A percentile compares a stretch with the other conserved stretches of the same genome.
phyloP scores from a whole-genome alignment of 2,797 vertebrate species.

The Rhabdophis nuchalis region DNA sequence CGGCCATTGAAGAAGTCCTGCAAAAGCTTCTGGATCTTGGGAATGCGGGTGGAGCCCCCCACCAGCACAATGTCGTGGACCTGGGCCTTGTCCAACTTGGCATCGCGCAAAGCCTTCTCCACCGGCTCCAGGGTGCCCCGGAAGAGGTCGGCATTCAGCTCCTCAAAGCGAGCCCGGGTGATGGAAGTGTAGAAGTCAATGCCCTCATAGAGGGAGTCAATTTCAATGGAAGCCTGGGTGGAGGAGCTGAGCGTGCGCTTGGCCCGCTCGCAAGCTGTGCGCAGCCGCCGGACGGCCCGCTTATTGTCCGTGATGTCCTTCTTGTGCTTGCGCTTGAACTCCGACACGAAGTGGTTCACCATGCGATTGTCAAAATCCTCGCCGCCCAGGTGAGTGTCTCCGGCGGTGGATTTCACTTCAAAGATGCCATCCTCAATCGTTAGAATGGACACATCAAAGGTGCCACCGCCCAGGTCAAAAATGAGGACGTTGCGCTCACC shows the following conservation, averaged over 20 bases:
- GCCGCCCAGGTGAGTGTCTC: constrained; percentile 83
- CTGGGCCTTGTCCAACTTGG: constrained; percentile 82
- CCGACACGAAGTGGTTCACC: constrained; percentile 85
- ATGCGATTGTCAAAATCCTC: constrained; percentile 85
- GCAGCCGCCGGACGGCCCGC: constrained; percentile 77
- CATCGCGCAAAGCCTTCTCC: constrained; percentile 83
- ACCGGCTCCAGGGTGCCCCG: constrained; percentile 85
- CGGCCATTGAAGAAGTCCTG: constrained; percentile 87
- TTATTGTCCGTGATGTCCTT: constrained; percentile 87
- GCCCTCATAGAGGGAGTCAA: constrained; percentile 82
- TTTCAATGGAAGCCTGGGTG: constrained; percentile 64
- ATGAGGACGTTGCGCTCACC: constrained; percentile 84
- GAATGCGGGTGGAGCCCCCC: constrained; percentile 84
- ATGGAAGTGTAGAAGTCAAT: constrained; percentile 88
- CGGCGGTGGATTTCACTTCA: constrained; percentile 85
- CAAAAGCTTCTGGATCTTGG: constrained; percentile 84
- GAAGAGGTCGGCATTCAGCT: constrained; percentile 86
- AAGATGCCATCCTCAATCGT: constrained; percentile 88
- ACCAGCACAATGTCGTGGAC: constrained; percentile 87
- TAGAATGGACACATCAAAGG: constrained; percentile 86
- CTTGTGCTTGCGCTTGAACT: constrained; percentile 86
- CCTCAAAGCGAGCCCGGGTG: constrained; percentile 86
- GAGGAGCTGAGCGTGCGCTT: constrained; percentile 62
- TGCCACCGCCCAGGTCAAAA: constrained; percentile 86
- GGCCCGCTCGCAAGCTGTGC: constrained; percentile 57